These are phyloP conservation scores for Theonella swinhoei DNA, from an alignment of 37 sponge, comb jelly and placozoan species.

Conservation along the genomic window DNA sequence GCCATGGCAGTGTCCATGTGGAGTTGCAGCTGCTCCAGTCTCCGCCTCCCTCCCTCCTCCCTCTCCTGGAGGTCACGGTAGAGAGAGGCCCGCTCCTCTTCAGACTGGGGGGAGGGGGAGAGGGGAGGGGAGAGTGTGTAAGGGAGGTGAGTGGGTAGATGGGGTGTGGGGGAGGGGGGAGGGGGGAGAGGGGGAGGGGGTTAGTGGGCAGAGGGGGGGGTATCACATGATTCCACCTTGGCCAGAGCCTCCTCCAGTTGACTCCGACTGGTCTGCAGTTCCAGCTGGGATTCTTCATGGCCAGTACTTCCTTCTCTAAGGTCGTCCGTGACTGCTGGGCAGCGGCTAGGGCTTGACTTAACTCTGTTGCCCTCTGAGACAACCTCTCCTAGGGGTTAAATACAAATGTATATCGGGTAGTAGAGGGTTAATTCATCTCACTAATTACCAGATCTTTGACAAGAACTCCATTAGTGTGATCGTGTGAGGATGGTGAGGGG, in stretches of 20 bases:
- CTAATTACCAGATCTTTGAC: neutral
- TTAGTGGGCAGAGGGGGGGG: neutral
- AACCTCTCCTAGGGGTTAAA: conserved; percentile 36
- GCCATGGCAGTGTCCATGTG: neutral
- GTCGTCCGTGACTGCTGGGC: conserved; percentile 4
- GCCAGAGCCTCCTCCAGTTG: neutral
- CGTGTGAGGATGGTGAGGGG: neutral
- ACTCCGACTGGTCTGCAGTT: neutral
- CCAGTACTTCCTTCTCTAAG: conserved; percentile 31
- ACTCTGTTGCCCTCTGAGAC: conserved; percentile 27
- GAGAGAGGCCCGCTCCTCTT: neutral
- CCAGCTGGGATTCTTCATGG: conserved; percentile 23
- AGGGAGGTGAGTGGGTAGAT: too few species aligned
- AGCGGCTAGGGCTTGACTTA: conserved; percentile 17
- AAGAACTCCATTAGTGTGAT: neutral
- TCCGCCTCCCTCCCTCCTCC: neutral
- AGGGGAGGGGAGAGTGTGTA: neutral
- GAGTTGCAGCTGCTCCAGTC: neutral
- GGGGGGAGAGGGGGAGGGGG: neutral
- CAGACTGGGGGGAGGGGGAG: neutral
- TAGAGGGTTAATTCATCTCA: neutral
- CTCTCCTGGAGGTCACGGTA: neutral
- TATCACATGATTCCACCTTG: neutral
- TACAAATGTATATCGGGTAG: neutral
- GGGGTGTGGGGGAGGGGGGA: neutral